These are phyloP conservation scores for Lepus townsendii DNA, from an alignment of 2,797 vertebrate genomes.

Conservation along the genomic window DNA sequence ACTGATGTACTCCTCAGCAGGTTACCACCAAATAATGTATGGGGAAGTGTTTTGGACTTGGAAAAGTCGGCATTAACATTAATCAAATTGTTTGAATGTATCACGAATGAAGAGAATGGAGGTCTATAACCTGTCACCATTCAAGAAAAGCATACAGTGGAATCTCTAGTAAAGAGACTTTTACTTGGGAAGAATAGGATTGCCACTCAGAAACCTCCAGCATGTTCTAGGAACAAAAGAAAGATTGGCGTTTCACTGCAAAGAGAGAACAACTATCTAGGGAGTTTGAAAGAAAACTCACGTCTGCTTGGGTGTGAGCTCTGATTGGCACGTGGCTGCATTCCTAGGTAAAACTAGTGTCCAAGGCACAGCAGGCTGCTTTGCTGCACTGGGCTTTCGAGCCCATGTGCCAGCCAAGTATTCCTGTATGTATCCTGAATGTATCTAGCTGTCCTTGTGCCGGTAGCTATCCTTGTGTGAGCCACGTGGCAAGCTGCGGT, in stretches of 20 bases:
- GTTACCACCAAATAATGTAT: background rate
- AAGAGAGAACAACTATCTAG: background rate
- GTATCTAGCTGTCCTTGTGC: background rate
- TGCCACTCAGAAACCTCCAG: background rate
- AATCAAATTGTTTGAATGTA: constrained; percentile 40
- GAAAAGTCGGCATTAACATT: background rate
- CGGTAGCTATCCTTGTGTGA: too few relatives aligned
- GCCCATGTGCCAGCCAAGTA: background rate
- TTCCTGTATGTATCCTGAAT: background rate
- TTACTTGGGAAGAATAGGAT: background rate
- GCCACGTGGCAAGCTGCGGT: background rate
- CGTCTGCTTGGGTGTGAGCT: background rate
- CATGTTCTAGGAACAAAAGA: background rate
- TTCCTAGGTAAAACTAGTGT: background rate
- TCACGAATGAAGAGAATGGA: background rate
- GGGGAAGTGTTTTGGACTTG: constrained; percentile 19
- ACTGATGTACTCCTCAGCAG: background rate
- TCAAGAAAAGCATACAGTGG: background rate
- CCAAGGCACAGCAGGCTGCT: background rate
- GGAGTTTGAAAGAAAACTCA: background rate
- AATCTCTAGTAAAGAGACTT: background rate
- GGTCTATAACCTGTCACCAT: background rate
- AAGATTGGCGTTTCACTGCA: background rate
- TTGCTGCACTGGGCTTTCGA: background rate
- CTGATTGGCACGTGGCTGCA: background rate